Evolutionary conservation across 2,888 invertebrate species (phyloP).

Genomic region (Hirtodrosophila cameraria): DNA sequence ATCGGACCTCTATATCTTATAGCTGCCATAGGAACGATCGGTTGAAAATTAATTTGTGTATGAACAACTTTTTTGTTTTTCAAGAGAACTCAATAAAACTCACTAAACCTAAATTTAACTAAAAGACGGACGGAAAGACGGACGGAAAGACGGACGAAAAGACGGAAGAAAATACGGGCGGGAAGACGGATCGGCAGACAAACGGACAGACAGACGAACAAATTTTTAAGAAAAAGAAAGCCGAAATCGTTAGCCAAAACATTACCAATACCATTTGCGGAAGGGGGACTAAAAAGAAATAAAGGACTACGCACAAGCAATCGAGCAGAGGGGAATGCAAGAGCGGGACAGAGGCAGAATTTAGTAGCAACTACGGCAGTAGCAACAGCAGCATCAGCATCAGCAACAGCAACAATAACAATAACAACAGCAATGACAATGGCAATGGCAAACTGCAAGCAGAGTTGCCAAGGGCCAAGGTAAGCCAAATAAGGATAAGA

Average conservation of each 20-base stretch:
- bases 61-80: no score
- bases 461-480: conserved; percentile 33
- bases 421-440: conserved; percentile 11
- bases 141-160: no score
- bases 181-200: no score
- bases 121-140: no score
- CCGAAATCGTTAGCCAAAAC: conserved; percentile 4
- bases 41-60: no score
- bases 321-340: conserved; percentile 1
- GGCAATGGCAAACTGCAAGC: conserved; percentile 22
- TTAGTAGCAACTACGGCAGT: no score
- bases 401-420: neutral
- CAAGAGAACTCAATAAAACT: no score
- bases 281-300: conserved; percentile 9
- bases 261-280: neutral
- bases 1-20: no score
- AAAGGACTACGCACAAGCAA: conserved; percentile 25
- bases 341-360: neutral
- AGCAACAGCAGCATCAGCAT: conserved; percentile 9
- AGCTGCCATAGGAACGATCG: no score
- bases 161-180: neutral
- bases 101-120: no score
- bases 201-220: no score
- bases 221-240: no score
- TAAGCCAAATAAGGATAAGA: conserved; percentile 44